Conservation (phyloP, 2,113 vertebrate genomes). For the Sturnira hondurensis region DNA sequence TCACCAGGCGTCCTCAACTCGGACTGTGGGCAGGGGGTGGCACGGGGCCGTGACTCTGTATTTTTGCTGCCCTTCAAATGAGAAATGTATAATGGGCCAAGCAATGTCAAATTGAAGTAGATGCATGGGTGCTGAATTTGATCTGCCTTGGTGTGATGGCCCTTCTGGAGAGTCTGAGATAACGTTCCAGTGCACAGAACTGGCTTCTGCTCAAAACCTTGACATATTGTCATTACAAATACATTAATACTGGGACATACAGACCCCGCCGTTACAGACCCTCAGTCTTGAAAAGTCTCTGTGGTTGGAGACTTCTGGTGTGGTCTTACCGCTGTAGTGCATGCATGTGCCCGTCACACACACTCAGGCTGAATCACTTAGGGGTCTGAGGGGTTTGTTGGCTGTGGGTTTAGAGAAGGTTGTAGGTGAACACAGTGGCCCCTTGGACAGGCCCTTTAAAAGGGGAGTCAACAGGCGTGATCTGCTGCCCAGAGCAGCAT, state of each 20-base stretch:
- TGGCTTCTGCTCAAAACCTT: background rate
- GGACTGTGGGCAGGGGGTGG: background rate
- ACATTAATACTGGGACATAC: background rate
- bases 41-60: too few relatives aligned
- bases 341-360: fast-evolving
- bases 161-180: background rate
- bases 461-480: fast-evolving
- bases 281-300: background rate
- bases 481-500: background rate
- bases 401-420: background rate
- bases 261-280: background rate
- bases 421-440: background rate
- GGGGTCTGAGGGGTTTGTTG: background rate
- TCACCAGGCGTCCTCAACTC: background rate
- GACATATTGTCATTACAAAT: background rate
- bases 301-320: background rate
- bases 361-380: background rate
- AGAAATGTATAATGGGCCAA: background rate
- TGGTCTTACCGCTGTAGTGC: background rate
- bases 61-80: background rate
- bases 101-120: background rate
- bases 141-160: background rate
- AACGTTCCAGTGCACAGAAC: background rate
- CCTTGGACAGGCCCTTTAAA: background rate
- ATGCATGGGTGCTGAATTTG: too few relatives aligned